Conservation (phyloP, 2,888 invertebrate genomes). For the Ophion costatus region DNA sequence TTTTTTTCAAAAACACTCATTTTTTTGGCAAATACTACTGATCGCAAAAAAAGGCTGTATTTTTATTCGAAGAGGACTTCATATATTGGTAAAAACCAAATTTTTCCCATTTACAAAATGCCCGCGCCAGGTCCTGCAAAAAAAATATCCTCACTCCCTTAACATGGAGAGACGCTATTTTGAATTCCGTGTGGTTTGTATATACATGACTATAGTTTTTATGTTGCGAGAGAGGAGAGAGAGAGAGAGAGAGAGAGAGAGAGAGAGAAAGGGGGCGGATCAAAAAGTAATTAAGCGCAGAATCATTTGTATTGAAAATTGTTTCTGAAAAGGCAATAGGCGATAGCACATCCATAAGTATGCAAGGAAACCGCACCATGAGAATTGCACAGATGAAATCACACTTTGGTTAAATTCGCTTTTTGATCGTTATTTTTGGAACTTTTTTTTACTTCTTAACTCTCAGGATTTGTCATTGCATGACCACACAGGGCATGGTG, state of each 20-base stretch:
- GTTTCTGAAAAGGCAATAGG: conserved; percentile 29
- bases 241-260: no score
- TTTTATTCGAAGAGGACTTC: no score
- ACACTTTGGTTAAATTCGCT: no score
- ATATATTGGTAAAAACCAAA: no score
- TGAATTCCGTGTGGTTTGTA: neutral
- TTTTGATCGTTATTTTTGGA: no score
- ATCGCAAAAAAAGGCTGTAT: neutral
- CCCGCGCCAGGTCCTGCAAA: no score
- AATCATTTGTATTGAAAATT: conserved; percentile 44
- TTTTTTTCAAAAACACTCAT: neutral
- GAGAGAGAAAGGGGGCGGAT: neutral
- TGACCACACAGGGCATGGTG: neutral
- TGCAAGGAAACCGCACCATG: no score
- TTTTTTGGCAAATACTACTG: neutral
- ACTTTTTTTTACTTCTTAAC: neutral
- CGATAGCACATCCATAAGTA: neutral
- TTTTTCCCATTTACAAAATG: no score
- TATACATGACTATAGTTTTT: neutral
- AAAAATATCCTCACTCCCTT: no score
- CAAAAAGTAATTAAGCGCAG: conserved; percentile 2
- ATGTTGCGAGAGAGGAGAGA: neutral
- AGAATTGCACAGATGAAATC: no score
- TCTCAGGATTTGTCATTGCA: neutral
- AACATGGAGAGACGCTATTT: neutral